A percentile compares a stretch with the other conserved stretches of the same genome.
Conservation (phyloP, 2,113 vertebrate genomes). For the Gulo gulo region DNA sequence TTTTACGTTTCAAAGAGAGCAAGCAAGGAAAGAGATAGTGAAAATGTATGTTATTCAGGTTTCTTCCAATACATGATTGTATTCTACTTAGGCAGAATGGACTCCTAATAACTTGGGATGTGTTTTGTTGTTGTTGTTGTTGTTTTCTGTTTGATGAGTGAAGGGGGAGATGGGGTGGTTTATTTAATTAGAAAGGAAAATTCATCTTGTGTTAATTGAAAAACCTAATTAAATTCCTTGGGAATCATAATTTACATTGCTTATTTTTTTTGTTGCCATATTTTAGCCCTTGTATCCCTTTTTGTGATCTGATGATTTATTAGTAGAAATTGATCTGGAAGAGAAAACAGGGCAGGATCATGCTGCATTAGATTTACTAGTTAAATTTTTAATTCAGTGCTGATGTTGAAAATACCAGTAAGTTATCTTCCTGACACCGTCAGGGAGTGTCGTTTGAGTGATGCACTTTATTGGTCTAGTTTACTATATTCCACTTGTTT, state of each 20-base stretch:
- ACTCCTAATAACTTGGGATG: not conserved
- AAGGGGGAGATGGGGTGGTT: not conserved
- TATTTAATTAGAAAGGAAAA: constrained; percentile 47
- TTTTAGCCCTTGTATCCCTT: constrained; percentile 23
- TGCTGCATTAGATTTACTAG: not conserved
- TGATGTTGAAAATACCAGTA: not conserved
- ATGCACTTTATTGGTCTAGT: not conserved
- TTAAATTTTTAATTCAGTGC: constrained; percentile 9
- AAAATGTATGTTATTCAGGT: not conserved
- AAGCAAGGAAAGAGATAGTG: not conserved
- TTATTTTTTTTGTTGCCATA: not conserved
- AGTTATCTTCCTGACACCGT: not conserved
- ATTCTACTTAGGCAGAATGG: not conserved
- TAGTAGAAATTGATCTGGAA: constrained; percentile 20
- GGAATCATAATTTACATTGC: constrained; percentile 31
- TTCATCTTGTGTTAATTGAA: constrained; percentile 28
- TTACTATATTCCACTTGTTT: not conserved
- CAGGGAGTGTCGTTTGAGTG: not conserved
- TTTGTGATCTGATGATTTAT: not conserved
- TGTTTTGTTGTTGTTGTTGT: not conserved
- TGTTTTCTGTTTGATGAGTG: not conserved
- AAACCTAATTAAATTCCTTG: constrained; percentile 36
- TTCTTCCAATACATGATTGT: not conserved
- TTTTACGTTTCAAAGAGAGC: constrained; percentile 52
- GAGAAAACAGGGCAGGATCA: not conserved